These are phyloP conservation scores for Nylanderia fulva DNA, from an alignment of 1,140 invertebrate species.

Conservation along the genomic window DNA sequence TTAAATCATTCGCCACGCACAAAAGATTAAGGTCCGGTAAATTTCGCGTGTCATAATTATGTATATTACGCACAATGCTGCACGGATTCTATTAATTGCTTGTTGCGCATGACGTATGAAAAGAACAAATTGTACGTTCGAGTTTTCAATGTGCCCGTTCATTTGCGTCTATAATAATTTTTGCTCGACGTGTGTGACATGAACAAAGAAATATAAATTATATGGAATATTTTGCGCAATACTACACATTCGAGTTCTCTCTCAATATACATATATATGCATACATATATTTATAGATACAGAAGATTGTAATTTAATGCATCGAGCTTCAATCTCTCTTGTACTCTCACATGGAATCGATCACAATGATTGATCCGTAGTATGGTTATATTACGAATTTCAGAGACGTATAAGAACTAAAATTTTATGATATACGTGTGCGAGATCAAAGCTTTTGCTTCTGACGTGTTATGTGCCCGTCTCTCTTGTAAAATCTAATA, in stretches of 20 bases:
- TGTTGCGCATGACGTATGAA: slow-evolving; percentile 13
- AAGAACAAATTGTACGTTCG: slow-evolving; percentile 28
- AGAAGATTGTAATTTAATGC: slow-evolving; percentile 12
- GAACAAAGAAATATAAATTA: slow-evolving; percentile 43
- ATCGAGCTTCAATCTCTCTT: slow-evolving; percentile 25
- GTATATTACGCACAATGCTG: slow-evolving; percentile 14
- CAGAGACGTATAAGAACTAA: slow-evolving; percentile 15
- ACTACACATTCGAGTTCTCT: background rate
- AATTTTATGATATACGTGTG: slow-evolving; percentile 34
- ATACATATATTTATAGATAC: background rate
- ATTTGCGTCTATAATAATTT: slow-evolving; percentile 37
- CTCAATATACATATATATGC: background rate
- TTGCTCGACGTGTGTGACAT: slow-evolving; percentile 25
- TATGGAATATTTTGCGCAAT: slow-evolving; percentile 11
- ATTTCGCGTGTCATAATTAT: slow-evolving; percentile 33
- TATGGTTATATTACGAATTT: slow-evolving; percentile 4
- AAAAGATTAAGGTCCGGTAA: slow-evolving; percentile 40
- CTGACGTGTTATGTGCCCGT: background rate
- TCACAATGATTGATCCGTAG: background rate
- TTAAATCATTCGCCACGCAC: slow-evolving; percentile 27
- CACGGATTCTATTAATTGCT: slow-evolving; percentile 43
- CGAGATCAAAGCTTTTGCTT: slow-evolving; percentile 22
- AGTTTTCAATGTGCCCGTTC: slow-evolving; percentile 8
- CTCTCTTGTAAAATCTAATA: slow-evolving; percentile 22
- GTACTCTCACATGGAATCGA: background rate